A percentile compares a stretch with the other conserved stretches of the same genome.
Conservation (phyloP, 1,140 invertebrate genomes). For the Aphelinus certus region DNA sequence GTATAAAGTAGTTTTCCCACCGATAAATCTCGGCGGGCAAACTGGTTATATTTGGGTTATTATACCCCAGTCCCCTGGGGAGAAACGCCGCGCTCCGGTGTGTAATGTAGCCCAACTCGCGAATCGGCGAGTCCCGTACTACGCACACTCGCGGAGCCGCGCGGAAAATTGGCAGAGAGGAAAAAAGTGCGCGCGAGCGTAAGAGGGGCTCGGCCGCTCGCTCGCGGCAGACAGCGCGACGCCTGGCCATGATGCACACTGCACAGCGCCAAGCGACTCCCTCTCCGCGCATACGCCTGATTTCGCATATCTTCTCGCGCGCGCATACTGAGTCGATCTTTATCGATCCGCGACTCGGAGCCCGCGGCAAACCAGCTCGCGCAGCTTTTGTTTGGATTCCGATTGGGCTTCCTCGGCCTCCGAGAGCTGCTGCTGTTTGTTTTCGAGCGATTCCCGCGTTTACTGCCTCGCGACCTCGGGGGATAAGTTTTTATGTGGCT, state of each 20-base stretch:
- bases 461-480: too few relatives aligned
- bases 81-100: too few relatives aligned
- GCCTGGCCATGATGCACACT: conserved; percentile 3
- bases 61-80: too few relatives aligned
- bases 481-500: too few relatives aligned
- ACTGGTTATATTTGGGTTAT: too few relatives aligned
- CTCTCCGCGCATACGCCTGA: neutral
- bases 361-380: too few relatives aligned
- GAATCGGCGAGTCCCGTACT: too few relatives aligned
- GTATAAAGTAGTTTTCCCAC: too few relatives aligned
- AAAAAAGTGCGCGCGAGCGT: conserved; percentile 1
- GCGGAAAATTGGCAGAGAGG: neutral
- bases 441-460: neutral
- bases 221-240: conserved; percentile 21
- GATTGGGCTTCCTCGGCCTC: too few relatives aligned
- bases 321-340: neutral
- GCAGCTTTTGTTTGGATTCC: too few relatives aligned
- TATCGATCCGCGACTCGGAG: neutral
- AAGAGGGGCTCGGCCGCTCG: conserved; percentile 15
- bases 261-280: neutral
- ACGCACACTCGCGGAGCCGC: too few relatives aligned
- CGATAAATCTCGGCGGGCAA: too few relatives aligned
- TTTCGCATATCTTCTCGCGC: neutral
- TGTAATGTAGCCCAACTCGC: neutral
- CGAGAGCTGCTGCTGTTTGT: neutral